Evolutionary conservation across 2,888 invertebrate genomes (phyloP).

Genomic region (Acanthosepion pharaonis): DNA sequence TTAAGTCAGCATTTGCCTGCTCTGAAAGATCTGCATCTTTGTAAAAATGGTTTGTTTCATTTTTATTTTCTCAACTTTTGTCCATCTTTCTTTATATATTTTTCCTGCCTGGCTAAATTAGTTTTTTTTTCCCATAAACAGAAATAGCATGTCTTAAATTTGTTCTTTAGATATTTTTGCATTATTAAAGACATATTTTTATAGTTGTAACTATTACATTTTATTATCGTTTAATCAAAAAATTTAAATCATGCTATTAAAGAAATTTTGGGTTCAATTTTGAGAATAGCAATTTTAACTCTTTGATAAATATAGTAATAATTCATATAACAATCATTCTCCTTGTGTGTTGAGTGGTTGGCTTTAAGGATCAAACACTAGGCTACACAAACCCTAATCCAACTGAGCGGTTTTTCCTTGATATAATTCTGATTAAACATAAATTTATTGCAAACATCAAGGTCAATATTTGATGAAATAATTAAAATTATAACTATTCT

Average conservation of each 20-base stretch:
- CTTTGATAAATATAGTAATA: too few relatives aligned
- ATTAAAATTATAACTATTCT: not conserved
- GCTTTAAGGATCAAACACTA: too few relatives aligned
- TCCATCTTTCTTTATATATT: not conserved
- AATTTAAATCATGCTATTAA: not conserved
- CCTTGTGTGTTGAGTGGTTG: too few relatives aligned
- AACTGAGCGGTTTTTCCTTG: not conserved
- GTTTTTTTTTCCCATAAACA: too few relatives aligned
- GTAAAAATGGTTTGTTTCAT: conserved; percentile 64
- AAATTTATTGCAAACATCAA: not conserved
- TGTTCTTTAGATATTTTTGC: not conserved
- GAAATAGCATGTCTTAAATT: not conserved
- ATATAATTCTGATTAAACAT: not conserved
- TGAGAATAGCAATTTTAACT: too few relatives aligned
- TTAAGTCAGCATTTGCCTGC: conserved; percentile 57
- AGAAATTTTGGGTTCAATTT: too few relatives aligned
- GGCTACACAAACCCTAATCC: too few relatives aligned
- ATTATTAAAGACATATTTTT: not conserved
- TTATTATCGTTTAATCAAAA: not conserved
- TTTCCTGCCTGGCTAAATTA: too few relatives aligned
- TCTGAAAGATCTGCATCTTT: conserved; percentile 66
- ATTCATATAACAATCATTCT: too few relatives aligned
- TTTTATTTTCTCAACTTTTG: not conserved
- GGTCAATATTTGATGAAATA: not conserved
- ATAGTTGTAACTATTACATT: not conserved